Evolutionary conservation across 2,797 vertebrate genomes (phyloP).

Genomic region (Poecilia velifera): DNA sequence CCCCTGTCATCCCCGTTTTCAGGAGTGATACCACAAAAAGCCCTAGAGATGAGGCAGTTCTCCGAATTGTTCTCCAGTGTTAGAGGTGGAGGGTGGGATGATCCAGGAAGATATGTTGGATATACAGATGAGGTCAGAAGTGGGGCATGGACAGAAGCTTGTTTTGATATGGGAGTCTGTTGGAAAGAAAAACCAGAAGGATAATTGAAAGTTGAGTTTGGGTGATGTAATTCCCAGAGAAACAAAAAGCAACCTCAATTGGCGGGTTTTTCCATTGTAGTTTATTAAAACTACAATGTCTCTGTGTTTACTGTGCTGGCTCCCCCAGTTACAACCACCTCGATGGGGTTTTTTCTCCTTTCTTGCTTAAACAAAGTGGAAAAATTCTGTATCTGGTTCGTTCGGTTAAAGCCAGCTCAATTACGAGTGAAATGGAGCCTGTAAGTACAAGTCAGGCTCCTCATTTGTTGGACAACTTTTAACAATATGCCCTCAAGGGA

Average conservation of each 20-base stretch:
- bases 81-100: neutral
- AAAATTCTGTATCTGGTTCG: constrained; percentile 24
- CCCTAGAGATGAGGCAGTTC: constrained; percentile 43
- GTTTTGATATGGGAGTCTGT: constrained; percentile 1
- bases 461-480: constrained; percentile 7
- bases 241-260: neutral
- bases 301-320: neutral
- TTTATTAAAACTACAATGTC: neutral
- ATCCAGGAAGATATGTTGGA: neutral
- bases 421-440: constrained; percentile 18
- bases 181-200: neutral
- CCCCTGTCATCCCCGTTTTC: constrained; percentile 53
- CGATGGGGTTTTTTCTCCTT: neutral
- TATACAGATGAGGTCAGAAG: constrained; percentile 1
- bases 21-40: constrained; percentile 25
- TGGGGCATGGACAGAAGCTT: neutral
- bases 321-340: neutral
- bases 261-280: neutral
- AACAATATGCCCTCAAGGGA: neutral
- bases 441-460: constrained; percentile 14
- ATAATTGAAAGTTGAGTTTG: constrained; percentile 1
- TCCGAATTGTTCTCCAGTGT: constrained; percentile 58
- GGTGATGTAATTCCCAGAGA: neutral
- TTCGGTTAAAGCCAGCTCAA: constrained; percentile 22
- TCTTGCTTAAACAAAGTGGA: constrained; percentile 18